Evolutionary conservation across 2,888 invertebrate species (phyloP).

Genomic region (Epiblema foenella): DNA sequence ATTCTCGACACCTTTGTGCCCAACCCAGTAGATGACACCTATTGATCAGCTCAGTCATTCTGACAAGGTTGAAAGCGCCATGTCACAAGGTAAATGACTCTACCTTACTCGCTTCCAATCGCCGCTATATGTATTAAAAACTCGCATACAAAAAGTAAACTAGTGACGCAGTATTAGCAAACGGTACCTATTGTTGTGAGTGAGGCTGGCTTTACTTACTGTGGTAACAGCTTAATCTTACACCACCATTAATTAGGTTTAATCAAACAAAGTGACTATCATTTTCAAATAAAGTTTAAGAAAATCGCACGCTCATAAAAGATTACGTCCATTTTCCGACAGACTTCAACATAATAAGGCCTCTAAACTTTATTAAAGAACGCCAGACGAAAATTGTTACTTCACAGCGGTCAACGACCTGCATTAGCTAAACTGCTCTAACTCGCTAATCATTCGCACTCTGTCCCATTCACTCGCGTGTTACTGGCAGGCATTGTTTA

Average conservation of each 20-base stretch:
- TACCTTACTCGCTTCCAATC: too few relatives aligned
- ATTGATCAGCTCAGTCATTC: too few relatives aligned
- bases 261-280: neutral
- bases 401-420: conserved; percentile 57
- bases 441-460: conserved; percentile 47
- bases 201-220: neutral
- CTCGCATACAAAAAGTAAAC: too few relatives aligned
- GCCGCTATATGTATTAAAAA: too few relatives aligned
- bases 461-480: conserved; percentile 53
- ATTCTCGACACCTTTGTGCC: too few relatives aligned
- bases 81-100: too few relatives aligned
- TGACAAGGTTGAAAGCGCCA: too few relatives aligned
- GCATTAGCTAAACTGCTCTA: conserved; percentile 57
- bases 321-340: conserved; percentile 27
- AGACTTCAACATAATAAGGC: conserved; percentile 36
- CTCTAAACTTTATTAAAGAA: conserved; percentile 43
- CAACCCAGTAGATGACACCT: too few relatives aligned
- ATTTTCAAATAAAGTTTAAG: neutral
- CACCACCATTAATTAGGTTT: neutral
- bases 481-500: conserved; percentile 56
- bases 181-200: neutral
- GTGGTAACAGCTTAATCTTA: neutral
- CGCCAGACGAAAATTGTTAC: conserved; percentile 51
- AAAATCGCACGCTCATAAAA: conserved; percentile 14
- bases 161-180: too few relatives aligned